These are phyloP conservation scores for Iphiclides podalirius DNA, from an alignment of 2,888 invertebrate species.

Conservation along the genomic window DNA sequence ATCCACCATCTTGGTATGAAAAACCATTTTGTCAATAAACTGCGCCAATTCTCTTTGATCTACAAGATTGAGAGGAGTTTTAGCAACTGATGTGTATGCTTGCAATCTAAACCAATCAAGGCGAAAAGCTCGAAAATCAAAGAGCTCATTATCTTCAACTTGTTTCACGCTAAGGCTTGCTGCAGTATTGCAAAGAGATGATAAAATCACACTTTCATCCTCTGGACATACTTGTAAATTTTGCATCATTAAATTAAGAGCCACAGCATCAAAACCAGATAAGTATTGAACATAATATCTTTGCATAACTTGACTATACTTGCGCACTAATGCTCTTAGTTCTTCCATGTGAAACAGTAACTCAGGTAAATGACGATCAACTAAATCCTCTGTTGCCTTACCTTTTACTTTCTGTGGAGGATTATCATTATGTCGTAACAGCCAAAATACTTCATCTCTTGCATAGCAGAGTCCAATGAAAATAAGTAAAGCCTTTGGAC, in stretches of 20 bases:
- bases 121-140: conserved; percentile 96
- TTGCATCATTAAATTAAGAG: conserved; percentile 91
- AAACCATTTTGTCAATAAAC: conserved; percentile 96
- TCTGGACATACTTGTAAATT: conserved; percentile 92
- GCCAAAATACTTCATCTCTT: conserved; percentile 98
- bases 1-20: conserved; percentile 99
- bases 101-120: conserved; percentile 99
- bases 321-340: conserved; percentile 94
- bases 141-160: conserved; percentile 96
- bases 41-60: conserved; percentile 93
- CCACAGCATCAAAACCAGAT: conserved; percentile 96
- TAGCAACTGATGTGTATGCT: conserved; percentile 93
- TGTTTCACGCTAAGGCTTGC: conserved; percentile 93
- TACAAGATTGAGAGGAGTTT: conserved; percentile 87
- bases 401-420: conserved; percentile 94
- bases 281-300: conserved; percentile 98
- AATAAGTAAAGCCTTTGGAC: conserved; percentile 97
- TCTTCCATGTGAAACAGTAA: conserved; percentile 99
- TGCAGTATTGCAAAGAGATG: conserved; percentile 94
- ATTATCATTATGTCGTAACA: conserved; percentile 97
- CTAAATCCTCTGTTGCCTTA: conserved; percentile 94
- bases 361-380: conserved; percentile 97
- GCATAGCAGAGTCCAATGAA: conserved; percentile 98
- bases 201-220: conserved; percentile 96
- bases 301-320: conserved; percentile 98